Evolutionary conservation across 2,113 vertebrate genomes (phyloP).

Genomic region (Nipponia nippon): DNA sequence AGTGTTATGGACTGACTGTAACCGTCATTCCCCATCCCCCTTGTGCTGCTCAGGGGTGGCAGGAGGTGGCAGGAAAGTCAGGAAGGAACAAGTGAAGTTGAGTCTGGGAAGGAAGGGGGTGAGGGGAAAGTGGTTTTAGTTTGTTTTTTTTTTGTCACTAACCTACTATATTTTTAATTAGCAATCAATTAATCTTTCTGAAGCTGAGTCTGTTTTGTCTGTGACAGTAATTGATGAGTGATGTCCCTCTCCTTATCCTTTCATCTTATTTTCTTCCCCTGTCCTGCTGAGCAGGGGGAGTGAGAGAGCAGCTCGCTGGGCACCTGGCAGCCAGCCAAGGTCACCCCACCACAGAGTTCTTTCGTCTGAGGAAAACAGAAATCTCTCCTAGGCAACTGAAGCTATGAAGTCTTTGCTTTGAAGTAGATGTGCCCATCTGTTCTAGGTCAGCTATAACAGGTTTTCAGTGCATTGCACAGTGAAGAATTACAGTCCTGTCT

Average conservation of each 20-base stretch:
- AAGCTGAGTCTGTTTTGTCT: neutral
- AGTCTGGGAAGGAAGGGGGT: neutral
- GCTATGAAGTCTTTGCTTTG: neutral
- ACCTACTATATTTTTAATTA: neutral
- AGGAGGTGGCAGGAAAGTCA: neutral
- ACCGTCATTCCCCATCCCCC: neutral
- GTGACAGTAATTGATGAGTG: neutral
- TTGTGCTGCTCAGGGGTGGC: neutral
- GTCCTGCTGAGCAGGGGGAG: neutral
- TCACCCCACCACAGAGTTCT: neutral
- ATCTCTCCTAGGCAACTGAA: neutral
- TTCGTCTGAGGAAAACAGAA: neutral
- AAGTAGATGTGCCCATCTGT: neutral
- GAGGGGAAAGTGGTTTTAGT: neutral
- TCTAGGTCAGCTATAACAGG: neutral
- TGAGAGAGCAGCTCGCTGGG: neutral
- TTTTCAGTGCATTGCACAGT: neutral
- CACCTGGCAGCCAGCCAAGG: neutral
- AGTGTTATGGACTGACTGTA: neutral
- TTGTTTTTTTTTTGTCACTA: neutral
- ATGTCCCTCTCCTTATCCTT: neutral
- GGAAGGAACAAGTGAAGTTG: neutral
- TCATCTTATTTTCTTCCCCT: neutral
- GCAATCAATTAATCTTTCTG: neutral
- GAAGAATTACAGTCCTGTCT: neutral